Evolutionary conservation across 2,113 vertebrate genomes (phyloP).

Genomic region (Nanger granti): DNA sequence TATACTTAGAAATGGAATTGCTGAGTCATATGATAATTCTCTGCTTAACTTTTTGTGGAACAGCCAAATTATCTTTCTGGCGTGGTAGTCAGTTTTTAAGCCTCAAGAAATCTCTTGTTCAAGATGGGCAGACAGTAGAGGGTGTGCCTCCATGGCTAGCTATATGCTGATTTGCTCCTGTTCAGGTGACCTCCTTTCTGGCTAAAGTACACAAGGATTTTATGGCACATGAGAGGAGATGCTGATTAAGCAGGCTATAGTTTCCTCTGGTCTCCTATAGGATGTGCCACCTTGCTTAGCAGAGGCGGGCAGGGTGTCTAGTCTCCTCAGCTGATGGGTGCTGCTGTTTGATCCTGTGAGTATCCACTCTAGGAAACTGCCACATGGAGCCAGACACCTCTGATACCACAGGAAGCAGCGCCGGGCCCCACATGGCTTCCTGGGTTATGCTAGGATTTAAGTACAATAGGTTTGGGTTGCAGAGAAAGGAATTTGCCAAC

Average conservation of each 20-base stretch:
- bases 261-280: conserved; percentile 44
- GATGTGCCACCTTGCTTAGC: conserved; percentile 22
- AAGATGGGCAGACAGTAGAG: too few relatives aligned
- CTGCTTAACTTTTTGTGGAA: neutral
- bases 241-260: conserved; percentile 2
- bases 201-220: conserved; percentile 31
- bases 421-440: neutral
- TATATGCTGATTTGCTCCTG: neutral
- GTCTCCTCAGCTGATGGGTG: conserved; percentile 22
- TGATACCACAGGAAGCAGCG: neutral
- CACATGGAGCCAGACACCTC: neutral
- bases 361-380: conserved; percentile 15
- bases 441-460: neutral
- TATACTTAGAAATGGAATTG: neutral
- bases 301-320: neutral
- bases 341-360: conserved; percentile 12
- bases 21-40: neutral
- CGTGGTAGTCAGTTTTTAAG: neutral
- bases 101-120: neutral
- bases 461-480: neutral
- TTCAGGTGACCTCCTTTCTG: conserved; percentile 8
- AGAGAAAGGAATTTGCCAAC: conserved; percentile 1
- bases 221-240: neutral
- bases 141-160: neutral
- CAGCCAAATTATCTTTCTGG: neutral